Evolutionary conservation across 92 coral and sea anemone species (phyloP), one percentile per base, ranked within the genome.

Genomic region (Siderastrea siderea): DNA sequence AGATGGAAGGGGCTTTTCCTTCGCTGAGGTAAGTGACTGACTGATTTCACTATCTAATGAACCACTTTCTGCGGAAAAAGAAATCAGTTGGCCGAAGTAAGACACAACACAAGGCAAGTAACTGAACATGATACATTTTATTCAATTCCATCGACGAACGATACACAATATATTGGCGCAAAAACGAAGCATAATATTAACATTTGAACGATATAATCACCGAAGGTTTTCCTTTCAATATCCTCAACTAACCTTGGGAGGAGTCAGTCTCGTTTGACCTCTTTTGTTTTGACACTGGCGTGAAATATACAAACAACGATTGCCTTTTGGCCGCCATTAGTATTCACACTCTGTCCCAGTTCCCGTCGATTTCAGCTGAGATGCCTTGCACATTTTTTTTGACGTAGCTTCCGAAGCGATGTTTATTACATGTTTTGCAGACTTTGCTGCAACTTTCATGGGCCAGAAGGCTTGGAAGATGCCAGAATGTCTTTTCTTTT

Each of bases 401-500:
- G 67, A 75, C 15, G 68, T 77, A 38, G 68, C 81, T 26, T 57
- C 43, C 2, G 53, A 77, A 77, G 81, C 54, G 68, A 77, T 77
- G 68, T 15, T 77, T 77, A 38, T 77, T 59, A 77, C 81, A 10
- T 3, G 68, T 77, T 77, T 77, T 77, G 68, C 68, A 58, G 81
- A 61, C 68, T 77, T 77, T 61, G 68, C 81, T 77, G 58, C 52
- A 59, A 57, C 81, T 77, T 77, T 77, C 68, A 44, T 77, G 81
- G 52, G 78, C 64, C 73, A 67, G 51, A 81, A 68, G 65, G 86
- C 86, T 68, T 81, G 74, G 74, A 68, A 52, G 86, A 65, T 83
- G 79, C 87, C 78, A 82, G 87, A 82, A 82, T 82, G 88, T 73
- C 74, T 38, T 84, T 26, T 72, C 87, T 59, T 84, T 74, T 84